Evolutionary conservation across 2,797 vertebrate genomes (phyloP), one percentile per base, ranked within the genome.

Genomic region (Schizopygopsis malacanthus): DNA sequence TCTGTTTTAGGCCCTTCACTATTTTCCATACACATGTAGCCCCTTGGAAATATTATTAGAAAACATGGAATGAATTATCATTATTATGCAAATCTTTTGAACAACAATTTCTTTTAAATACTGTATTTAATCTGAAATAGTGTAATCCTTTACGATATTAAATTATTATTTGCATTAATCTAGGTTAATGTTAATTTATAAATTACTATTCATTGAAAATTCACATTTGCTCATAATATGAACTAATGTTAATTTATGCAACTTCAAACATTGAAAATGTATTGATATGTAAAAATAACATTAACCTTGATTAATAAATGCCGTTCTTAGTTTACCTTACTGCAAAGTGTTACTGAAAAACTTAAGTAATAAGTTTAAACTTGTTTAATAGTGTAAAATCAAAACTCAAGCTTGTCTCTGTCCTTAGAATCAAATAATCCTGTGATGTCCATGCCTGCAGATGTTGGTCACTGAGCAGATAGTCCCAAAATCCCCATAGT

Each of bases 401-500:
- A n/a, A 41, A 59, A 15, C 37, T 5, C 1, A 50, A 22, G 25
- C 61, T 78, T 39, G 18, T 22, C 18, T 45, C n/a, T 45, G 13
- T 67, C 11, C 16, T 80, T 50, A 20, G n/a, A 81, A 25, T 82
- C 6, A 56, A 59, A 61, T 16, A 6, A 20, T 72, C 39, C 16
- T 73, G 39, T 73, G 11, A 54, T 67, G 33, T 47, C 59, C 4
- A 25, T 41, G 33, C 61, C 59, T 69, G 45, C 63, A 81, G 78
- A 59, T 77, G 59, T 81, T 72, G 65, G 65, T 72, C 81, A 86
- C 76, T 73, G 61, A 69, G 47, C 52, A 78, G 67, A 70, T 41
- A 37, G 52, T 82, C 81, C 75, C 70, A 71, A 54, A 37, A 45
- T 82, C 78, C 75, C 61, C 76, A 54, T 76, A 87, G 72, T 61